Evolutionary conservation across 2,888 invertebrate species (phyloP).

Genomic region (Noctua pronuba): DNA sequence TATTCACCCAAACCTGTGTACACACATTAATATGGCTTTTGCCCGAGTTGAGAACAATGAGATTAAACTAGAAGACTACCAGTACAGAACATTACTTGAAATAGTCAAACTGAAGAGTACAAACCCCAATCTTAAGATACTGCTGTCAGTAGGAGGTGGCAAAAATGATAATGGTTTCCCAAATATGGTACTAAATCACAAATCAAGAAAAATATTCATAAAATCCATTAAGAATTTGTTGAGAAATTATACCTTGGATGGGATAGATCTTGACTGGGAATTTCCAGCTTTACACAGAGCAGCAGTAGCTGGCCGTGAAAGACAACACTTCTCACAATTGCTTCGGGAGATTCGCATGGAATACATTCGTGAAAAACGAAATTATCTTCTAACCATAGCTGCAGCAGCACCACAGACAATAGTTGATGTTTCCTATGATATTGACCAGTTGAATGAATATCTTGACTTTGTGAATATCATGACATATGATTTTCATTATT

Average conservation of each 20-base stretch:
- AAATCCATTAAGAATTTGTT: constrained; percentile 89
- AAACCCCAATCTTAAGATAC: constrained; percentile 93
- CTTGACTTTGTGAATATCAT: constrained; percentile 97
- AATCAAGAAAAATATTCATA: constrained; percentile 92
- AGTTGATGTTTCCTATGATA: constrained; percentile 94
- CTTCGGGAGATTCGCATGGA: constrained; percentile 93
- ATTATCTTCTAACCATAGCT: constrained; percentile 93
- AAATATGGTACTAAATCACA: constrained; percentile 93
- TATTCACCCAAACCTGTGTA: constrained; percentile 94
- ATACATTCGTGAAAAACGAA: constrained; percentile 90
- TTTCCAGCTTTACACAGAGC: constrained; percentile 92
- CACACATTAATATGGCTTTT: constrained; percentile 95
- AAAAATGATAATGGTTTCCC: constrained; percentile 91
- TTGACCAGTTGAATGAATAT: constrained; percentile 94
- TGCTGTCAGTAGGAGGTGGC: constrained; percentile 94
- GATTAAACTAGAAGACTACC: constrained; percentile 88
- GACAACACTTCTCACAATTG: constrained; percentile 94
- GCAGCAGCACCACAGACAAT: constrained; percentile 95
- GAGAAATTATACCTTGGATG: constrained; percentile 91
- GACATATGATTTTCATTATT: constrained; percentile 97
- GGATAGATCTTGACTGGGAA: constrained; percentile 96
- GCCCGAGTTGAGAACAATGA: constrained; percentile 91
- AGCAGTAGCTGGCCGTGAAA: constrained; percentile 84
- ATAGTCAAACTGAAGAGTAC: constrained; percentile 89
- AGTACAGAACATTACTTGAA: constrained; percentile 80